phyloP scores from a whole-genome alignment of 2,113 vertebrate genomes.

The Elephas maximus region DNA sequence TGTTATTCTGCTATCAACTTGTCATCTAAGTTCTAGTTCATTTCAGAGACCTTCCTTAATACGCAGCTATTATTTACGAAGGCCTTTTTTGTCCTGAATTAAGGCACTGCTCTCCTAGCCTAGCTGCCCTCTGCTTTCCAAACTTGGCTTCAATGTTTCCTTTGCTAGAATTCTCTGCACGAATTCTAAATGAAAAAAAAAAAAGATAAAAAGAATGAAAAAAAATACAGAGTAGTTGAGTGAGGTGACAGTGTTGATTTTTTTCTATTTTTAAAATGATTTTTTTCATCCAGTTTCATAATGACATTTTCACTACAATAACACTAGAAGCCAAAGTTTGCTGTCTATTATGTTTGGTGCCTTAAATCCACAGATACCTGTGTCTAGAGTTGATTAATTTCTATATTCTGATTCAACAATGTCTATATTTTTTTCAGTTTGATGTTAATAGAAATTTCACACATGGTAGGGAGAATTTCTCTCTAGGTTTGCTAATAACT shows the following conservation, averaged over 20 bases:
- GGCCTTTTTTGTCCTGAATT: neutral
- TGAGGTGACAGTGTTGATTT: neutral
- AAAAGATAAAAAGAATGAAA: neutral
- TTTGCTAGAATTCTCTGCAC: neutral
- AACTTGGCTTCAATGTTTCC: constrained; percentile 22
- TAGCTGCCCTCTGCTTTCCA: constrained; percentile 14
- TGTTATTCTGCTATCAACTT: constrained; percentile 38
- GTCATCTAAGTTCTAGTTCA: constrained; percentile 18
- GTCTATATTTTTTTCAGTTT: constrained; percentile 24
- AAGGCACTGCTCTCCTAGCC: neutral
- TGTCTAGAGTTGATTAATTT: constrained; percentile 23
- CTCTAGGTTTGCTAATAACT: neutral
- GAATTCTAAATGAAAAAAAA: neutral
- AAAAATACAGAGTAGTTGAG: neutral
- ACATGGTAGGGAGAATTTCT: neutral
- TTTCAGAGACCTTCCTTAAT: constrained; percentile 54
- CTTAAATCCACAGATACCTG: neutral
- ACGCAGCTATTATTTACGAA: constrained; percentile 27
- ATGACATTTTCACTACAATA: constrained; percentile 25
- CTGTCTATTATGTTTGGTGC: neutral
- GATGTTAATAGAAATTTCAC: constrained; percentile 37
- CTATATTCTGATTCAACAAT: neutral
- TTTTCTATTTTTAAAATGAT: constrained; percentile 38
- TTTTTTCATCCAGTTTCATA: neutral
- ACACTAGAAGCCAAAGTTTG: constrained; percentile 14